Base-by-base conservation (phyloP, 2,797 vertebrate genomes). In the Lithobates pipiens region DNA sequence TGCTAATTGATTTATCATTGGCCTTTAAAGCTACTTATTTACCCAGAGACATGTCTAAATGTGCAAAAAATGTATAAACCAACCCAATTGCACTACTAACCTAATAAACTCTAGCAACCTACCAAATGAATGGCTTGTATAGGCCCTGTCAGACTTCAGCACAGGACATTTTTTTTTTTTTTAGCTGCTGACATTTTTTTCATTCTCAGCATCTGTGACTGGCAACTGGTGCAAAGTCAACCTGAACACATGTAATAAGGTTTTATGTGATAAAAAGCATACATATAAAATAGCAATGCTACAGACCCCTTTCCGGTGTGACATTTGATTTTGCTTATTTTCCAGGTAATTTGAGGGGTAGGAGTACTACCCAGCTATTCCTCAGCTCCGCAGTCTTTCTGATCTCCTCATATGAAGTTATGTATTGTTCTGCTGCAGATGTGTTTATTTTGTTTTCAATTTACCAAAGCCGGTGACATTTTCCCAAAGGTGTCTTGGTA, bases 381-480 rank as follows among this genome's bases (percentile, higher is more conserved):
- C 63, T 79, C 34, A 90, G 87, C 90, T 89, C 90, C 89, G 88
- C 81, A 88, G 90, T 89, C 90, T 92, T 88, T 88, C 88, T 88
- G 90, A 89, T 89, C 90, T 90, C 89, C 91, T 92, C 91, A 90
- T 91, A 92, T 89, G 90, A 91, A 90, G 91, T 91, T 93, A 93
- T 93, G 93, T 93, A 93, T 93, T 93, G 91, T 83, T 87, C 80
- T 87, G 46, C 89, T 91, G 92, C 89, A 93, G 91, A 91, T 91
- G 89, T 92, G 91, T 93, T 91, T 92, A 91, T 92, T 93, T 92
- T 93, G 90, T 91, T 93, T 93, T 92, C 90, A 91, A 91, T 92
- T 93, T 92, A 90, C 90, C 89, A 92, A 88, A 91, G 88, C 89
- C 89, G 88, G 89, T 91, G 92, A 92, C 90, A 93, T 90, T 91